Evolutionary conservation across 2,797 vertebrate species (phyloP).

Genomic region (Rhynchotus rufescens): DNA sequence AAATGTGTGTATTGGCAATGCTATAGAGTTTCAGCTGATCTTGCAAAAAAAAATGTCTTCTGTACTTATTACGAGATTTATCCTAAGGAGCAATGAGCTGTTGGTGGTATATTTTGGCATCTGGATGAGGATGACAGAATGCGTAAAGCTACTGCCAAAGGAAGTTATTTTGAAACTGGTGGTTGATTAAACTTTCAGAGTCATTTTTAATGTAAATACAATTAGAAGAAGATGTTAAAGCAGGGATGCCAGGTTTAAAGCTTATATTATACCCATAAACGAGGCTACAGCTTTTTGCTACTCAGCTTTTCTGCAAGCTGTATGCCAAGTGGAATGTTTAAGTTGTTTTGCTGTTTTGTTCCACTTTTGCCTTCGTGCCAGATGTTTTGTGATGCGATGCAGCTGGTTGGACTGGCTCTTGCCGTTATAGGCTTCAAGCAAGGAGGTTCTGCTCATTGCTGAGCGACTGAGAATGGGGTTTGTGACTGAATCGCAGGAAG

Average conservation of each 20-base stretch:
- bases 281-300: neutral
- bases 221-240: conserved; percentile 20
- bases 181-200: conserved; percentile 11
- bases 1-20: neutral
- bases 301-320: neutral
- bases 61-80: fast-evolving
- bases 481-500: fast-evolving
- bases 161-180: conserved; percentile 26
- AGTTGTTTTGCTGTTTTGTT: neutral
- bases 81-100: neutral
- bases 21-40: conserved; percentile 1
- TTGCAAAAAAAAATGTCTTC: neutral
- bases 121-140: neutral
- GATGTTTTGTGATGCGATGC: neutral
- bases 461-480: neutral
- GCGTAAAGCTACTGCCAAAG: conserved; percentile 26
- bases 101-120: conserved; percentile 46
- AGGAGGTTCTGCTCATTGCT: neutral
- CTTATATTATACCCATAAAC: neutral
- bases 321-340: neutral
- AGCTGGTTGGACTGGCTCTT: neutral
- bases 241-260: neutral
- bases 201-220: neutral
- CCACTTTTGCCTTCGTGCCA: neutral
- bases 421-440: neutral